These are phyloP conservation scores for Acinonyx jubatus DNA, from an alignment of 2,113 vertebrate genomes.

Conservation along the genomic window DNA sequence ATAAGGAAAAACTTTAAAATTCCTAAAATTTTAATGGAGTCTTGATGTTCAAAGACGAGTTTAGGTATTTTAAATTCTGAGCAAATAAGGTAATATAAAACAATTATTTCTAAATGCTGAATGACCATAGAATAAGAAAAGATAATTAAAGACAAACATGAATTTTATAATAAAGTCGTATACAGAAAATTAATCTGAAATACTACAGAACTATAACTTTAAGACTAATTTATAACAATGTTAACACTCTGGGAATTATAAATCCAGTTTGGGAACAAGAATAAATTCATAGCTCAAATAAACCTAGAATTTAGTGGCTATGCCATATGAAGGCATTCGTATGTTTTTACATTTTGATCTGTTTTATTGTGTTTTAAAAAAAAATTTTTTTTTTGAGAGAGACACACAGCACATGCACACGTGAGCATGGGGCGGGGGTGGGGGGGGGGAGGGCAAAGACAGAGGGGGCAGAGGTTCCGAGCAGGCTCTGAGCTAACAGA, in stretches of 20 bases:
- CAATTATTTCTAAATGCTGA: not conserved
- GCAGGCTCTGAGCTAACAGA: no score
- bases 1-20: constrained; percentile 10
- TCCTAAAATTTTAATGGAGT: not conserved
- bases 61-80: not conserved
- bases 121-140: not conserved
- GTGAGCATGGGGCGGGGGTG: no score
- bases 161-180: not conserved
- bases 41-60: not conserved
- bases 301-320: not conserved
- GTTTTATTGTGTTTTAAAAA: no score
- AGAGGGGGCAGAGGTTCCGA: no score
- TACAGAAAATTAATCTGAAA: constrained; percentile 4
- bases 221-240: not conserved
- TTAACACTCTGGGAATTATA: not conserved
- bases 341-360: not conserved
- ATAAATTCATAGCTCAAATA: not conserved
- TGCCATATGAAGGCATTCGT: not conserved
- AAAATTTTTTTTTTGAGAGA: no score
- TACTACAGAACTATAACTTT: not conserved
- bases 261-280: not conserved
- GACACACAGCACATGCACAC: no score
- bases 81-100: not conserved
- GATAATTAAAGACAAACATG: not conserved
- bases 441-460: no score